These are phyloP conservation scores for Eurystomus glaucurus DNA, from an alignment of 2,797 vertebrate species.

Conservation along the genomic window DNA sequence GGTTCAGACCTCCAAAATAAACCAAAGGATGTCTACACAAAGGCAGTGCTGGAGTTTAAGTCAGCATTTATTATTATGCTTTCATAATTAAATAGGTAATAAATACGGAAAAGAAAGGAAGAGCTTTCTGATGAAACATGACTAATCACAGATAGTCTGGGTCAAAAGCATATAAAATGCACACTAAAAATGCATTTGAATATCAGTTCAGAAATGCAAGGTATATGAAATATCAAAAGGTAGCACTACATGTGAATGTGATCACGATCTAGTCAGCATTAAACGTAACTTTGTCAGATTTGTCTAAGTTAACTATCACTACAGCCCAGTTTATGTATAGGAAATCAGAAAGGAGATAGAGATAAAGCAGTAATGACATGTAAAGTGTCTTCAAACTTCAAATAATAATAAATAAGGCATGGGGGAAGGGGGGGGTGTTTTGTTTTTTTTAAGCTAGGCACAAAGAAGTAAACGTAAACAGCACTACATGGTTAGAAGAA, in stretches of 20 bases:
- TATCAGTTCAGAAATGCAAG: background rate
- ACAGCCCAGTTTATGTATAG: background rate
- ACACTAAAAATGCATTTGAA: background rate
- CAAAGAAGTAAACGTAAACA: background rate
- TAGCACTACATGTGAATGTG: background rate
- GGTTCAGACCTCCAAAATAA: background rate
- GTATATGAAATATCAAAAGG: background rate
- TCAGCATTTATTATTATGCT: background rate
- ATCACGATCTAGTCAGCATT: background rate
- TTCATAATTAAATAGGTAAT: background rate
- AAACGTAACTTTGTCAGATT: background rate
- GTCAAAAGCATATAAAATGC: background rate
- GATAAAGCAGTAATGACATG: background rate
- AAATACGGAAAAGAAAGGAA: background rate
- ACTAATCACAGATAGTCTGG: background rate
- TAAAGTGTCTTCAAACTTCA: background rate
- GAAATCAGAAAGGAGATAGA: background rate
- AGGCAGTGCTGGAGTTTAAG: background rate
- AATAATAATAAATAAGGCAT: background rate
- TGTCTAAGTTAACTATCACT: background rate
- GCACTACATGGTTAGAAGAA: background rate
- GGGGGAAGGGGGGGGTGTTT: background rate
- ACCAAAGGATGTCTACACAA: background rate
- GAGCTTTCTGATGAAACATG: background rate
- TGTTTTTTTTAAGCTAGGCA: background rate